Evolutionary conservation across 2,797 vertebrate genomes (phyloP), one percentile per base, ranked within the genome.

Genomic region (Sarcophilus harrisii): DNA sequence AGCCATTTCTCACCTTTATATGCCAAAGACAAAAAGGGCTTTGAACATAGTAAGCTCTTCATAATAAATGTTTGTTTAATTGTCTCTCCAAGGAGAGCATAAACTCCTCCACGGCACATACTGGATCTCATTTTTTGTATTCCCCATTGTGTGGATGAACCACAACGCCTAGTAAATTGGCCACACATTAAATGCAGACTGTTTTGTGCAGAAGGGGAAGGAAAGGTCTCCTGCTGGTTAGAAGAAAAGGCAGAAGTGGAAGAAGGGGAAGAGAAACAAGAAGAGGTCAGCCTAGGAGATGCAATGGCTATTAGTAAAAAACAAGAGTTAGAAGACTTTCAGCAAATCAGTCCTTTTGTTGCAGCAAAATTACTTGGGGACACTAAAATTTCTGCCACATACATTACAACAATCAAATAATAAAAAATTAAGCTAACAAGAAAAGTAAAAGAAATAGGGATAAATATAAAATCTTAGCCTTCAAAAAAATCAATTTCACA

Each of bases 221-320:
- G 0, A 13, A 18, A 45, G 21, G 11, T 38, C n/a, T 14, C 2
- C 1, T 1, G 59, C 32, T 6, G 55, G 21, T 16, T 58, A 0
- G 0, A 11, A 0, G 0, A 11, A 0, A 2, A 8, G 28, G n/a
- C 4, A 4, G 45, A 91, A 73, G 58, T 0, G 62, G 54, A 29
- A 90, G 92, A 90, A 92, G 89, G 3, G 49, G 93, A 95, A 94
- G 91, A 91, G 93, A 94, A 91, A 94, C 38, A 2, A 1, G 73
- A 87, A 87, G 73, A 27, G 38, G 27, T 45, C 38, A 27, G 38
- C 73, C 73, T 87, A 11, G 18, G 24, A 49, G 73, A 49, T 49
- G 38, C 73, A 87, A 49, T 49, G 8, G 1, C 87, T 38, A 57
- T 91, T 38, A 24, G 93, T 59, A 52, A n/a, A 73, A 21, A 28